Evolutionary conservation across 1,140 invertebrate species (phyloP).

Genomic region (Dinothrombium tinctorium): DNA sequence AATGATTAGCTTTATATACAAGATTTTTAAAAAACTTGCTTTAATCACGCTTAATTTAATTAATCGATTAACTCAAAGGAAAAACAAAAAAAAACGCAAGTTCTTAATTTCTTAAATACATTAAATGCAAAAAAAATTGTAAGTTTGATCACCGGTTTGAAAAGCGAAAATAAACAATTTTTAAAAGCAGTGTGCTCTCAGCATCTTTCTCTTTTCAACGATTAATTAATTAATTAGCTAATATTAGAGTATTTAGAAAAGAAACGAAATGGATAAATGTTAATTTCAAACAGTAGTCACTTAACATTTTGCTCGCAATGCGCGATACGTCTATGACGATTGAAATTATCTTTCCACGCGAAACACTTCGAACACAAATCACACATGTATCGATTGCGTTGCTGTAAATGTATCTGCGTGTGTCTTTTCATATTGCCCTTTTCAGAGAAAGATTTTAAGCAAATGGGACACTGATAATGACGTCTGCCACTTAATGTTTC

Average conservation of each 20-base stretch:
- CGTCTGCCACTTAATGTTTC: conserved; percentile 1
- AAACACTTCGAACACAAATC: conserved; percentile 15
- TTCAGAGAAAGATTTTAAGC: conserved; percentile 14
- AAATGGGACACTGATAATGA: conserved; percentile 14
- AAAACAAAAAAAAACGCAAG: too few relatives aligned
- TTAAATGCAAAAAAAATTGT: too few relatives aligned
- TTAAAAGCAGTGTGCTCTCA: not conserved
- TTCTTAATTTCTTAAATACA: too few relatives aligned
- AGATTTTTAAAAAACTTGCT: too few relatives aligned
- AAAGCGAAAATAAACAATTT: too few relatives aligned
- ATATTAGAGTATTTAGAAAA: not conserved
- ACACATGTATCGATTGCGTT: conserved; percentile 14
- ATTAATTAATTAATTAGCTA: not conserved
- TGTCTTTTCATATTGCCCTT: conserved; percentile 16
- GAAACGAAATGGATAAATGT: not conserved
- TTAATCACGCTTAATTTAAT: too few relatives aligned
- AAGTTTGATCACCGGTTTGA: too few relatives aligned
- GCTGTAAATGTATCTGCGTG: conserved; percentile 15
- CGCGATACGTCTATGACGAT: conserved; percentile 14
- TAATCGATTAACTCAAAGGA: too few relatives aligned
- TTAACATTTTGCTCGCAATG: conserved; percentile 7
- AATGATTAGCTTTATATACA: too few relatives aligned
- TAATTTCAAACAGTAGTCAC: not conserved
- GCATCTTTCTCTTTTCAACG: not conserved
- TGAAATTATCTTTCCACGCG: conserved; percentile 16